phyloP scores from a whole-genome alignment of 2,797 vertebrate species.

The Pelodytes ibericus region DNA sequence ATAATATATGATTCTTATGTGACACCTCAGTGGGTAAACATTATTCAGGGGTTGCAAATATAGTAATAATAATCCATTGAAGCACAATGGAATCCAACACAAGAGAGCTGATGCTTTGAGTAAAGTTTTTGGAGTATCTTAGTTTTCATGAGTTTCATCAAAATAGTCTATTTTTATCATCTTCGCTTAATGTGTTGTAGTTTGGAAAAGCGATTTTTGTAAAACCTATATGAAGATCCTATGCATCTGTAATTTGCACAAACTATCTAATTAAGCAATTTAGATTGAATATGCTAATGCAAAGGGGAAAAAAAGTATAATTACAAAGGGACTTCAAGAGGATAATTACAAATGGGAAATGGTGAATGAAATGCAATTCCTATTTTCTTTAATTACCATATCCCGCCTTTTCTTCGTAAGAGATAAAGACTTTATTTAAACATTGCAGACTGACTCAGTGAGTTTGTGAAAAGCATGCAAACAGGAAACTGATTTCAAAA shows the following conservation, averaged over 20 bases:
- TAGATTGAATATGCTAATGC: slow-evolving; percentile 73
- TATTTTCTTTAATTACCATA: slow-evolving; percentile 72
- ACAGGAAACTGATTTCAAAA: slow-evolving; percentile 36
- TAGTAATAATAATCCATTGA: no score
- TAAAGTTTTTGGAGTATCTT: no score
- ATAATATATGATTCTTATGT: no score
- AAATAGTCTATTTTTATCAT: slow-evolving; percentile 35
- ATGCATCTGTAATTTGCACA: slow-evolving; percentile 71
- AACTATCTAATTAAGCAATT: slow-evolving; percentile 73
- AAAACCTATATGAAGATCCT: slow-evolving; percentile 62
- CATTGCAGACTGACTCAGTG: slow-evolving; percentile 41
- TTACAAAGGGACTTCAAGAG: slow-evolving; percentile 71
- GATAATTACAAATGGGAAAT: slow-evolving; percentile 72
- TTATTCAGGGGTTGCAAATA: no score
- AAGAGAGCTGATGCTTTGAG: no score
- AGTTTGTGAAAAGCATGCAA: slow-evolving; percentile 52
- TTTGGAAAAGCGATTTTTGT: slow-evolving; percentile 62
- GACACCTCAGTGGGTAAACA: no score
- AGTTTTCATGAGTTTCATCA: slow-evolving; percentile 10
- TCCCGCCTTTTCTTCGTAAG: slow-evolving; percentile 55
- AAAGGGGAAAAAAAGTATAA: slow-evolving; percentile 65
- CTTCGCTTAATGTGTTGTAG: slow-evolving; percentile 52
- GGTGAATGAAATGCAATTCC: slow-evolving; percentile 66
- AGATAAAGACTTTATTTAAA: slow-evolving; percentile 67
- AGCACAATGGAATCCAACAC: no score